Conservation (phyloP, 2,797 vertebrate species). For the Rhinophrynus dorsalis region DNA sequence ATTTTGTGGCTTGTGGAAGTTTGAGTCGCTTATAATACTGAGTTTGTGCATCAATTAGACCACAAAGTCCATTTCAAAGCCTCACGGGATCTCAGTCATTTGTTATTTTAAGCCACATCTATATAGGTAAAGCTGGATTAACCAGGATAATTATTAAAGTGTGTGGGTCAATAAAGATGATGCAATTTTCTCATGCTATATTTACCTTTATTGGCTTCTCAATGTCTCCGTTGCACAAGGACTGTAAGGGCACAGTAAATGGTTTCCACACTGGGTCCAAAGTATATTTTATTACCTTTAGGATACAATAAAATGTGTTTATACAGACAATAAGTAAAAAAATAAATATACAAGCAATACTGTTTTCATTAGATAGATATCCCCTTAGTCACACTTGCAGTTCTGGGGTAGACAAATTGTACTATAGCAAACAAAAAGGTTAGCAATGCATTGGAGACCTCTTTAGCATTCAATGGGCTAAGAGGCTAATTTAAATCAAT, state of each 20-base stretch:
- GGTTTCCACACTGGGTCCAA: slow-evolving; percentile 94
- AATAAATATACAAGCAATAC: too few relatives aligned
- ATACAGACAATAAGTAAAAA: too few relatives aligned
- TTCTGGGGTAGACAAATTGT: too few relatives aligned
- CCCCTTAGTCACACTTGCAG: too few relatives aligned
- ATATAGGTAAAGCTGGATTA: neutral
- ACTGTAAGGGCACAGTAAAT: slow-evolving; percentile 91
- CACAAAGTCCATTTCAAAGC: neutral
- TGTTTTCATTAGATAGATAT: too few relatives aligned
- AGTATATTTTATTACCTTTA: slow-evolving; percentile 94
- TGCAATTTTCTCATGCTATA: neutral
- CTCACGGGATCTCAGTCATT: neutral
- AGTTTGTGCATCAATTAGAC: neutral
- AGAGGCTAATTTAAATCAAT: too few relatives aligned
- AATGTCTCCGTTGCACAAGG: slow-evolving; percentile 91
- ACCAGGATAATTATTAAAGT: neutral
- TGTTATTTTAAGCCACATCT: neutral
- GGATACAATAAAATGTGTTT: neutral
- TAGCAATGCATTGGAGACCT: too few relatives aligned
- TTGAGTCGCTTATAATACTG: too few relatives aligned
- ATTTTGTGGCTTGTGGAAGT: too few relatives aligned
- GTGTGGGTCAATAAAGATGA: neutral
- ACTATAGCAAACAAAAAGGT: too few relatives aligned
- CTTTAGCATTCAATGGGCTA: too few relatives aligned
- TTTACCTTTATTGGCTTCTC: slow-evolving; percentile 89